Conservation (phyloP, 1,140 invertebrate species). For the Formica selysi region DNA sequence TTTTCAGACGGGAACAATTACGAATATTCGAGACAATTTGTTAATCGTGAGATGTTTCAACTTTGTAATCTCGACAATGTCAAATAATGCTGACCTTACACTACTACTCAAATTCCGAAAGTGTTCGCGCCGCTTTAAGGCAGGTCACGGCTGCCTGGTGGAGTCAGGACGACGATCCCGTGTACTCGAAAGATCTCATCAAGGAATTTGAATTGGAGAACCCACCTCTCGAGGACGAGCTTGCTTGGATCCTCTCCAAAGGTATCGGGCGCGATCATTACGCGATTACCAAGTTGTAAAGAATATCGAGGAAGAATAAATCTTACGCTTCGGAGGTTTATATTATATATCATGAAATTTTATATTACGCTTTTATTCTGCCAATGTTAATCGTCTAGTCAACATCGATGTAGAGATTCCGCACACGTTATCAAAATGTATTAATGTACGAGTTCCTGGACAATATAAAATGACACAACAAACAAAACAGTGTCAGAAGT, state of each 20-base stretch:
- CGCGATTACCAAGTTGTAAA: background rate
- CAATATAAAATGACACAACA: background rate
- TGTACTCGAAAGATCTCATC: conserved; percentile 93
- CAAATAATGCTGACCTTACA: conserved; percentile 91
- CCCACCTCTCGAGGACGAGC: conserved; percentile 90
- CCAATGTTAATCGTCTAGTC: background rate
- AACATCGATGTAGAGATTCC: background rate
- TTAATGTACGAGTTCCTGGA: no score
- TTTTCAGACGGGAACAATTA: background rate
- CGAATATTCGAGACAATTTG: background rate
- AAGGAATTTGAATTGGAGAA: conserved; percentile 94
- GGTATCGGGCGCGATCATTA: conserved; percentile 85
- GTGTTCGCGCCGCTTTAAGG: conserved; percentile 76
- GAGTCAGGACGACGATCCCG: conserved; percentile 88
- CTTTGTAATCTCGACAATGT: conserved; percentile 16
- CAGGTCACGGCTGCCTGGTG: conserved; percentile 88
- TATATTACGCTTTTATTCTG: background rate
- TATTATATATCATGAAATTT: background rate
- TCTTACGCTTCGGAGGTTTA: background rate
- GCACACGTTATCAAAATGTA: background rate
- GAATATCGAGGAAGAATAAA: background rate
- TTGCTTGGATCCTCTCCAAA: conserved; percentile 90
- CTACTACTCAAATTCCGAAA: conserved; percentile 90
- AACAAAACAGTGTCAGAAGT: background rate
- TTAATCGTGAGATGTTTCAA: background rate